Conservation (phyloP, 2,888 invertebrate species). For the Nephrocerus scutellatus region DNA sequence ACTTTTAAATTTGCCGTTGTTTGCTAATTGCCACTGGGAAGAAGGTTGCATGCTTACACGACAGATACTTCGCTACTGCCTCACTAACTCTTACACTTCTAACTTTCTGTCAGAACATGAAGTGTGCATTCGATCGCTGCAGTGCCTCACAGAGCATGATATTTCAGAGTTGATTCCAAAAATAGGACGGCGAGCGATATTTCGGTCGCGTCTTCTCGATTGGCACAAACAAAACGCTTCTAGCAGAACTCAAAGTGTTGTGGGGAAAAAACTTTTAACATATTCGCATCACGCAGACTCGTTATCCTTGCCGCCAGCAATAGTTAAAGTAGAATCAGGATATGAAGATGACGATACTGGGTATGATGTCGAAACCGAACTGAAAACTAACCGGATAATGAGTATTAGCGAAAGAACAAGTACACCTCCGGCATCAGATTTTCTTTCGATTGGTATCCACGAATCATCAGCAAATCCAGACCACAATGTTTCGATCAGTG, state of each 20-base stretch:
- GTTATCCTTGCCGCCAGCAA: constrained; percentile 2
- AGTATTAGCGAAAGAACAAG: constrained; percentile 5
- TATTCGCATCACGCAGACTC: too few species aligned
- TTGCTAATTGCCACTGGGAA: too few species aligned
- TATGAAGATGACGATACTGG: constrained; percentile 13
- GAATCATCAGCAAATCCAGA: background rate
- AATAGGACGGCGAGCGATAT: constrained; percentile 30
- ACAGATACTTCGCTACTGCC: too few species aligned
- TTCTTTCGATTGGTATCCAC: background rate
- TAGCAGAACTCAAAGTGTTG: background rate
- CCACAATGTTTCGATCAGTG: background rate
- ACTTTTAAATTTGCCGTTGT: too few species aligned
- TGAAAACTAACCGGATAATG: constrained; percentile 19
- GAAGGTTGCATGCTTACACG: too few species aligned
- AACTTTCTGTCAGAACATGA: constrained; percentile 19
- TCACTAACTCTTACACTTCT: too few species aligned
- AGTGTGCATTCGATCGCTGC: constrained; percentile 23
- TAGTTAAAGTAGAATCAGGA: constrained; percentile 9
- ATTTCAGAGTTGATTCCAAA: constrained; percentile 29
- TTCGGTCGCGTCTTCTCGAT: constrained; percentile 24
- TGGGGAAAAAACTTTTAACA: too few species aligned
- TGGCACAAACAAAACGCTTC: constrained; percentile 21
- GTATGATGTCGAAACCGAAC: constrained; percentile 17
- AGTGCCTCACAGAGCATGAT: constrained; percentile 26
- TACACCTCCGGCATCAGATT: background rate